Base-by-base conservation (phyloP, 2,797 vertebrate species). In the Monodelphis domestica region DNA sequence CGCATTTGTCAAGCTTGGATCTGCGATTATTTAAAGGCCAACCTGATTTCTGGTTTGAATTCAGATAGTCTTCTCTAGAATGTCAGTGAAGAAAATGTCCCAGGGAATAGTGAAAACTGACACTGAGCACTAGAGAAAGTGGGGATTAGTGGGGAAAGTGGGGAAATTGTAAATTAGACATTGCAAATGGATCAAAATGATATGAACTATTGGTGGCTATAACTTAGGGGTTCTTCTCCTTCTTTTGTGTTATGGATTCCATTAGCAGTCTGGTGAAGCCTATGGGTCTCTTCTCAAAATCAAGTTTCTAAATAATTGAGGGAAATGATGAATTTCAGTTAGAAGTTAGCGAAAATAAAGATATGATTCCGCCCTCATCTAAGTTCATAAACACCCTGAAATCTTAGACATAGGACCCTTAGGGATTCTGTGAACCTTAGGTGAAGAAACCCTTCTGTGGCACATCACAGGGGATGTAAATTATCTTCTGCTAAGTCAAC, bases 1-100 rank as follows among this genome's bases (percentile, higher is more conserved):
- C 93, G 56, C 84, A 28, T 97, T 96, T 92, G n/a, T 94, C 93
- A 26, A 12, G 56, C 24, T 21, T 93, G 96, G 93, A 92, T 90
- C 91, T 54, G 54, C 45, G 0, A 0, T 54, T 90, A 15, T 17
- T 95, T 51, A 4, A 90, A 88, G 90, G 87, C 89, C n/a, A 0
- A 0, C 0, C 30, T 3, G 14, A 12, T 7, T n/a, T 88, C 70
- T 78, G 5, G 0, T 57, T 15, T 30, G 54, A 26, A 5, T 3
- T 53, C 88, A 2, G 15, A 30, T 0, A 9, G 1, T 51, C 0
- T 0, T 1, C 24, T 88, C 26, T 26, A 14, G 90, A 29, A 88
- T n/a, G 12, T 33, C 50, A 53, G 38, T 53, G 0, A 1, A 88
- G 53, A 7, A 12, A 33, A 24, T 14, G 38, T 30, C 11, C 28